phyloP scores from a whole-genome alignment of 2,113 vertebrate genomes.

The Labeo rohita region DNA sequence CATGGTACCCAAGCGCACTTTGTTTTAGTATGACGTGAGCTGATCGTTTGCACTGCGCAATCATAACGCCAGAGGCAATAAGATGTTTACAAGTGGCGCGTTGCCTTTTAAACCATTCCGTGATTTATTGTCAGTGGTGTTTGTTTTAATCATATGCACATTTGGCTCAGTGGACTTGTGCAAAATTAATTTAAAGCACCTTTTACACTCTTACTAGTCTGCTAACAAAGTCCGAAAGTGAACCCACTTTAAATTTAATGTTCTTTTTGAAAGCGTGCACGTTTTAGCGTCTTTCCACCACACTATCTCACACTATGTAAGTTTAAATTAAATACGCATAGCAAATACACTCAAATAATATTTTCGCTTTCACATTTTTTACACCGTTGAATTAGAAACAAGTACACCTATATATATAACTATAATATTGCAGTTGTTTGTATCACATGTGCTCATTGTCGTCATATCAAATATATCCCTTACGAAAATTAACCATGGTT shows the following conservation, averaged over 20 bases:
- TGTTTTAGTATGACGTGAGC: too few species aligned
- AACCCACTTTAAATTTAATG: background rate
- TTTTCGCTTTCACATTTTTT: background rate
- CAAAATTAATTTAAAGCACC: background rate
- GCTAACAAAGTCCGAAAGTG: background rate
- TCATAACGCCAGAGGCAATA: background rate
- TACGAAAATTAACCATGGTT: too few species aligned
- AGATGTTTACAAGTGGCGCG: background rate
- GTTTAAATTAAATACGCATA: background rate
- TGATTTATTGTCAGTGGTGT: background rate
- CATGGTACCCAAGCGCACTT: background rate
- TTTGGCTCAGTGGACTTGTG: background rate
- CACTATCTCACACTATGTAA: background rate
- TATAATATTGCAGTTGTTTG: background rate
- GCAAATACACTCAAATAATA: background rate
- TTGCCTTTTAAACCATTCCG: background rate
- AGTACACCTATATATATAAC: background rate
- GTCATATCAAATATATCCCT: too few species aligned
- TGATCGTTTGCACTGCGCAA: background rate
- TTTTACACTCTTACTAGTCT: background rate
- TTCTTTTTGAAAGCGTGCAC: background rate
- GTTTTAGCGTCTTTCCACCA: background rate
- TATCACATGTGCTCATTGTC: background rate
- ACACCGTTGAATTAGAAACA: background rate
- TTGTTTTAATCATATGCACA: background rate